Base-by-base conservation (phyloP, 2,888 invertebrate species). In the Caenorhabditis zanzibari region DNA sequence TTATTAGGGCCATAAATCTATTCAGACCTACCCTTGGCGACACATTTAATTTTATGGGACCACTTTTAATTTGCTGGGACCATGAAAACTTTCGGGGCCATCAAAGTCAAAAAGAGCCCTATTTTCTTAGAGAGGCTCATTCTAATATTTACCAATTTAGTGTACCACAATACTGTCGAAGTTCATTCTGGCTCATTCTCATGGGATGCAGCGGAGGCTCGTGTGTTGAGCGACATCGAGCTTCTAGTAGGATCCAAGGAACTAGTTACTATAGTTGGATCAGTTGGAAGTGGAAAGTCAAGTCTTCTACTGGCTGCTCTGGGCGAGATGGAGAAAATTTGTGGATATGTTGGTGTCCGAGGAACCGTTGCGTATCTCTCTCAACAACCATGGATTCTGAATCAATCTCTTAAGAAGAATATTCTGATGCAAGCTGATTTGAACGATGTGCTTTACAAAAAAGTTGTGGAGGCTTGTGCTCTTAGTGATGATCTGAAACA, bases 371-470 rank as follows among this genome's bases (percentile, higher is more conserved):
- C 97, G 0, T 97, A 96, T 93, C 96, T 97, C 1, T 95, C 97
- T 0, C 97, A 97, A 92, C 97, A 97, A 93, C 97, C 98, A 0
- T 99, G 98, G 98, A 98, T 98, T 82, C 98, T 98, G 93, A 98
- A 98, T 93, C 96, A 96, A 41, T 79, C 97, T 0, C 93, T 98
- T 28, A 95, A 95, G 90, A 96, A 97, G 92, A 98, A 99, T 93
- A 96, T 99, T 86, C 61, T 85, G 49, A 85, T 85, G 84, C 74
- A 81, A 64, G 71, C 69, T 1, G 81, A 85, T 16, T 38, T 81
- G 56, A 79, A 85, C 58, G 76, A 81, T 22, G 76, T 81, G 6
- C 28, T 79, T 1, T 83, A 81, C 74, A 74, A 75, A 28, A 83
- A 80, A 59, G 68, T 82, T 1, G 52, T 84, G 9, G 82, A 88